phyloP scores from a whole-genome alignment of 2,797 vertebrate species.

The Sardinella longiceps region DNA sequence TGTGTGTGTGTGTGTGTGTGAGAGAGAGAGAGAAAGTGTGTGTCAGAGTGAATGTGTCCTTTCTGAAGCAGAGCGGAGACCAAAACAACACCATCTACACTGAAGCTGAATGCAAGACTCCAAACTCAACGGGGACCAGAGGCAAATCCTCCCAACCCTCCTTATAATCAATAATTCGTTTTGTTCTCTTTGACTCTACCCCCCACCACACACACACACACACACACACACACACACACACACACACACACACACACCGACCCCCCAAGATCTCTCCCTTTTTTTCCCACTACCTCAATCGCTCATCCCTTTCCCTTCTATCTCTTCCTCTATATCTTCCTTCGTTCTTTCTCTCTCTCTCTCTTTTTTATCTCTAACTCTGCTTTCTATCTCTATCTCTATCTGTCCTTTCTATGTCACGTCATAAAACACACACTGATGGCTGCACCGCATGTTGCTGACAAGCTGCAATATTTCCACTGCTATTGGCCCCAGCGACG shows the following conservation, averaged over 20 bases:
- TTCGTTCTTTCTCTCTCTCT: constrained; percentile 19
- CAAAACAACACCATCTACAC: neutral
- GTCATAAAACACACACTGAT: constrained; percentile 45
- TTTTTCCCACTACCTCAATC: constrained; percentile 13
- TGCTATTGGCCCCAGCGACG: constrained; percentile 44
- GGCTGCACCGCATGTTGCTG: constrained; percentile 28
- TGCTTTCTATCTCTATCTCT: constrained; percentile 7
- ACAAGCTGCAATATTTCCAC: constrained; percentile 41
- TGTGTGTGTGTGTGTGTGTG: neutral
- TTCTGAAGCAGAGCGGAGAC: neutral
- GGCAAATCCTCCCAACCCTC: constrained; percentile 63
- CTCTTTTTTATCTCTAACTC: constrained; percentile 28
- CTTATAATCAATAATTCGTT: constrained; percentile 54
- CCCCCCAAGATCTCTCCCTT: constrained; percentile 25
- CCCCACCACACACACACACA: no score
- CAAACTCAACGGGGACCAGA: constrained; percentile 37
- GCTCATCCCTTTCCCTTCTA: neutral
- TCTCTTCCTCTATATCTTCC: constrained; percentile 30
- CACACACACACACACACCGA: no score
- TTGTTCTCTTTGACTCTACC: constrained; percentile 23
- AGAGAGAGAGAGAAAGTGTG: constrained; percentile 18
- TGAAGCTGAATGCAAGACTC: neutral
- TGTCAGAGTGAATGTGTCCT: neutral
- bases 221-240: no score
- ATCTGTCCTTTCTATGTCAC: neutral